Evolutionary conservation across 2,797 vertebrate genomes (phyloP).

Genomic region (Hemitrygon akajei): DNA sequence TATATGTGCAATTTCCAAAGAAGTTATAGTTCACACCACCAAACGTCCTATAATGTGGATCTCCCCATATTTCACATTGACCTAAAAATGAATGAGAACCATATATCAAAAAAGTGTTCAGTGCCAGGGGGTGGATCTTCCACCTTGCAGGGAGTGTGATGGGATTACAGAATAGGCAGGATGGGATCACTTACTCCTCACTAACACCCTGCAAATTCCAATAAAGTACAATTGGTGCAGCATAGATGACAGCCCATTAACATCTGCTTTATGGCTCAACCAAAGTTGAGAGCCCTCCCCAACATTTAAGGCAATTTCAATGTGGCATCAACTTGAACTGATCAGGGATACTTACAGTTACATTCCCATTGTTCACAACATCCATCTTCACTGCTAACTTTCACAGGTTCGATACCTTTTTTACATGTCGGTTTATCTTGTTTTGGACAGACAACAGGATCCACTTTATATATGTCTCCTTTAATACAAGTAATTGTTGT

Average conservation of each 20-base stretch:
- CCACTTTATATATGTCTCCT: neutral
- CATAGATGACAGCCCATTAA: neutral
- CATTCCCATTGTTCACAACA: constrained; percentile 37
- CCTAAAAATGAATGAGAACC: constrained; percentile 25
- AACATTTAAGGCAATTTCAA: neutral
- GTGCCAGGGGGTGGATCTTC: neutral
- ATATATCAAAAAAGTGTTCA: neutral
- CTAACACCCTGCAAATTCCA: neutral
- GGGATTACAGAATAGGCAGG: neutral
- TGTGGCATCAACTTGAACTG: neutral
- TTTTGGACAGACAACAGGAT: neutral
- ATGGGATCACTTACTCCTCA: neutral
- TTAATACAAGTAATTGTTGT: neutral
- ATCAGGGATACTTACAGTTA: constrained; percentile 24
- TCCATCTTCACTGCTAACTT: constrained; percentile 21
- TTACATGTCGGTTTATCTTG: neutral
- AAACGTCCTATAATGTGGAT: constrained; percentile 29
- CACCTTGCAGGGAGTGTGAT: neutral
- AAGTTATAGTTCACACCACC: constrained; percentile 1
- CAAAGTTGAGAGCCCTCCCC: neutral
- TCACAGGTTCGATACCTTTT: neutral
- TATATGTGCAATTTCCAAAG: constrained; percentile 35
- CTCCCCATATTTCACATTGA: constrained; percentile 35
- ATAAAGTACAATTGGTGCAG: neutral
- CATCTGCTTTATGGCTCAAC: neutral